Evolutionary conservation across 2,797 vertebrate species (phyloP).

Genomic region (Poliocrania exsul): DNA sequence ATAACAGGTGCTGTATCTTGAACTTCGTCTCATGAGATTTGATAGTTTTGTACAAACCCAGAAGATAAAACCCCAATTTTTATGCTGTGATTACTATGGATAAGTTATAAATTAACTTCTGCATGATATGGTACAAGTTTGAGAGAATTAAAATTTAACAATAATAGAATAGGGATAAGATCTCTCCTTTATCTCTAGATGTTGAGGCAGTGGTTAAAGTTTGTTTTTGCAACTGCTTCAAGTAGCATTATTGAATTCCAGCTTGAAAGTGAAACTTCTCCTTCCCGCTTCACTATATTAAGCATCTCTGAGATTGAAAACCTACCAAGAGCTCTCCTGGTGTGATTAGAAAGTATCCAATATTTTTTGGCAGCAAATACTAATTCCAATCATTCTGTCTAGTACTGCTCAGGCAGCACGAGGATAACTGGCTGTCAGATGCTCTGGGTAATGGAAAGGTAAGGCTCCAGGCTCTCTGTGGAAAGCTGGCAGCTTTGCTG

Average conservation of each 20-base stretch:
- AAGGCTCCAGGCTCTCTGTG: not conserved
- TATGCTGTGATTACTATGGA: not conserved
- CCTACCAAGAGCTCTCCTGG: conserved; percentile 1
- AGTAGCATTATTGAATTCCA: conserved; percentile 31
- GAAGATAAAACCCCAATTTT: not conserved
- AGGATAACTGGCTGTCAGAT: conserved; percentile 12
- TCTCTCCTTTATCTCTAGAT: not conserved
- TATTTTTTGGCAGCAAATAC: conserved; percentile 43
- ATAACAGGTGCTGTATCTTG: not conserved
- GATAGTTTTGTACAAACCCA: not conserved
- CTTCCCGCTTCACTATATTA: not conserved
- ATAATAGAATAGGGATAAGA: not conserved
- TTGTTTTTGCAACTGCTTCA: not conserved
- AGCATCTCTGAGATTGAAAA: conserved; percentile 34
- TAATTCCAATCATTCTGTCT: conserved; percentile 18
- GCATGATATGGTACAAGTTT: not conserved
- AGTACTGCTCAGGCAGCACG: not conserved
- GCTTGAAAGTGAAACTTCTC: not conserved
- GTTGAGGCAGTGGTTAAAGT: not conserved
- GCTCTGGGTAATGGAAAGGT: not conserved
- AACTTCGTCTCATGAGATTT: not conserved
- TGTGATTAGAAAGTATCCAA: conserved; percentile 32
- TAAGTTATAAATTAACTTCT: conserved; percentile 17
- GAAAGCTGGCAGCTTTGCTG: not conserved
- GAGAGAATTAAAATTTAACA: conserved; percentile 4